A percentile compares a stretch with the other conserved stretches of the same genome.
Conservation (phyloP, 2,888 invertebrate genomes). For the Cryptus armator region DNA sequence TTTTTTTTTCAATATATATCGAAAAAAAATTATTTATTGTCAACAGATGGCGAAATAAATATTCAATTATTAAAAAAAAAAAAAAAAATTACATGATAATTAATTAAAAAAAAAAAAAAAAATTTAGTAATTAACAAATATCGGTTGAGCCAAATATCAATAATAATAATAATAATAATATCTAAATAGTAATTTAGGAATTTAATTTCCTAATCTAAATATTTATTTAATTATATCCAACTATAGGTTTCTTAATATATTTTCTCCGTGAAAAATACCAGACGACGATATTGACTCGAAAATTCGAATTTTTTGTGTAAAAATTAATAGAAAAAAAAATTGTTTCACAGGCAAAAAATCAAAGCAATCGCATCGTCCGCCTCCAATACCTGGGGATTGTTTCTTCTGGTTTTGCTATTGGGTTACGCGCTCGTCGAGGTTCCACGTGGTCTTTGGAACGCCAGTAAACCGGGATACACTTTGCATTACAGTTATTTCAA, state of each 20-base stretch:
- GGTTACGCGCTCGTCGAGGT: conserved; percentile 99
- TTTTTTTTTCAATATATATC: background rate
- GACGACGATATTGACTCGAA: background rate
- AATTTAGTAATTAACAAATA: too few species aligned
- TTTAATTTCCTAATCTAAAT: too few species aligned
- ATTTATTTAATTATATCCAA: too few species aligned
- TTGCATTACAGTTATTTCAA: conserved; percentile 96
- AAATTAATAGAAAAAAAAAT: conserved; percentile 23
- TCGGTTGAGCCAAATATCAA: too few species aligned
- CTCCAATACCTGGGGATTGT: conserved; percentile 99
- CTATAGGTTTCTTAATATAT: too few species aligned
- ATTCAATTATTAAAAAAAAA: too few species aligned
- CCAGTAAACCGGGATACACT: conserved; percentile 93
- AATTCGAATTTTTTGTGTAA: conserved; percentile 16
- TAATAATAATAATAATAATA: too few species aligned
- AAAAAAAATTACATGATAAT: too few species aligned
- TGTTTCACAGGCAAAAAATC: conserved; percentile 89
- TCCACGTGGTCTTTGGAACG: conserved; percentile 96
- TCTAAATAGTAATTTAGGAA: too few species aligned
- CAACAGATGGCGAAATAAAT: too few species aligned
- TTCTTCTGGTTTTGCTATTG: conserved; percentile 95
- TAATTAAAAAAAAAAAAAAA: too few species aligned
- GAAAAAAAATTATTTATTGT: too few species aligned
- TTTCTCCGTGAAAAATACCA: background rate
- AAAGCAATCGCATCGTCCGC: conserved; percentile 99